Conservation (phyloP, 2,888 invertebrate species). For the Cheilosia scutellata region DNA sequence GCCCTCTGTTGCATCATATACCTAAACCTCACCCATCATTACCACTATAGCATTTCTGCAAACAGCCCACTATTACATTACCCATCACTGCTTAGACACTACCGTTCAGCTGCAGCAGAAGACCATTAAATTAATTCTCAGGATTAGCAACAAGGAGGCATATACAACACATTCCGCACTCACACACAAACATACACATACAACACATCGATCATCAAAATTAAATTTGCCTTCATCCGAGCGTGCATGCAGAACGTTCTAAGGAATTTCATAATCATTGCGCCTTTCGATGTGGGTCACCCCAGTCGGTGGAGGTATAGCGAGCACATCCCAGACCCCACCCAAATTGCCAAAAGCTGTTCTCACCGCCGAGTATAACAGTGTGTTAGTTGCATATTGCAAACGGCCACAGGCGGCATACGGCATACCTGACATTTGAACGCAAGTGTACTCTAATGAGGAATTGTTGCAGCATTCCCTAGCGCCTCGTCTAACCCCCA, state of each 20-base stretch:
- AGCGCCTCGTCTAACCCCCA: background rate
- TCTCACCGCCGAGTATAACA: slow-evolving; percentile 46
- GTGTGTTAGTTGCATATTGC: slow-evolving; percentile 45
- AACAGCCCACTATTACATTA: background rate
- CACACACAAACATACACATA: too few species aligned
- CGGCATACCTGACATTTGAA: slow-evolving; percentile 41
- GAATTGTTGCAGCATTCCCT: background rate
- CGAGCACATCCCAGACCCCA: background rate
- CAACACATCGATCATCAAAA: slow-evolving; percentile 64
- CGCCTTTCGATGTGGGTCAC: background rate
- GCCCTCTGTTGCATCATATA: background rate
- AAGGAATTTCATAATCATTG: slow-evolving; percentile 52
- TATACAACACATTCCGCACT: background rate
- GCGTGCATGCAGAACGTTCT: slow-evolving; percentile 34
- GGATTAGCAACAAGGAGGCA: slow-evolving; percentile 57
- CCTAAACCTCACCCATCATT: background rate
- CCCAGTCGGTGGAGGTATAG: background rate
- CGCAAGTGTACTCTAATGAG: slow-evolving; percentile 23
- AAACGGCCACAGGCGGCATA: slow-evolving; percentile 14
- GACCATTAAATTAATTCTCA: slow-evolving; percentile 70
- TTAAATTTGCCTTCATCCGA: slow-evolving; percentile 67
- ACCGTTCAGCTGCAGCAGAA: slow-evolving; percentile 28
- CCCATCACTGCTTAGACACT: background rate
- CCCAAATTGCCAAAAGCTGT: slow-evolving; percentile 47
- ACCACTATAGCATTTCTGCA: background rate